Conservation (phyloP, 2,797 vertebrate genomes). For the Gastrophryne carolinensis region DNA sequence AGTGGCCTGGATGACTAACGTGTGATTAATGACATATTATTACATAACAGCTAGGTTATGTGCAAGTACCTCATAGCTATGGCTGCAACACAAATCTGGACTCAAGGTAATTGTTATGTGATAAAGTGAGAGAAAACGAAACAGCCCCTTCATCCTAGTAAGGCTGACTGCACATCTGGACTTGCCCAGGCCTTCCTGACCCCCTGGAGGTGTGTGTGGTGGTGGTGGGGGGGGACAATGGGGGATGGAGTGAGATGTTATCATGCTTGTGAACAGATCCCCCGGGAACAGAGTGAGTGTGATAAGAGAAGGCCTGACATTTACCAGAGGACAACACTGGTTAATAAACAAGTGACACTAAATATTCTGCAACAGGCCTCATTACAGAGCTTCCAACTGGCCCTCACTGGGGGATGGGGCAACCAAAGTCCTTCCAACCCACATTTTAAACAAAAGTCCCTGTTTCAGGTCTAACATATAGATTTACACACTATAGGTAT, state of each 20-base stretch:
- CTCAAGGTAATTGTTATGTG: slow-evolving; percentile 35
- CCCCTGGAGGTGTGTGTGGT: slow-evolving; percentile 7
- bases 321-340: slow-evolving; percentile 15
- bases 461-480: no score
- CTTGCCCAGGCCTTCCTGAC: slow-evolving; percentile 29
- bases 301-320: slow-evolving; percentile 16
- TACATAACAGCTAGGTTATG: no score
- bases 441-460: no score
- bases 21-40: no score
- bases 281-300: neutral
- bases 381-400: no score
- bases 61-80: no score
- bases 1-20: no score
- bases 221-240: no score
- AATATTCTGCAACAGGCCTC: no score
- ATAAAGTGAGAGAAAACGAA: slow-evolving; percentile 38
- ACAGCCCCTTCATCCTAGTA: slow-evolving; percentile 28
- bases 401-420: no score
- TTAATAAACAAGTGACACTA: neutral
- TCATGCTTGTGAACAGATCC: slow-evolving; percentile 21
- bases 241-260: slow-evolving; percentile 24
- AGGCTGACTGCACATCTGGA: slow-evolving; percentile 42
- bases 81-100: neutral
- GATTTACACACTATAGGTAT: no score
- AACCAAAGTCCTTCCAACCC: no score